Percentiles rank a stretch among this genome's conserved stretches.
phyloP scores from a whole-genome alignment of 2,888 invertebrate species.

The Vanessa cardui region DNA sequence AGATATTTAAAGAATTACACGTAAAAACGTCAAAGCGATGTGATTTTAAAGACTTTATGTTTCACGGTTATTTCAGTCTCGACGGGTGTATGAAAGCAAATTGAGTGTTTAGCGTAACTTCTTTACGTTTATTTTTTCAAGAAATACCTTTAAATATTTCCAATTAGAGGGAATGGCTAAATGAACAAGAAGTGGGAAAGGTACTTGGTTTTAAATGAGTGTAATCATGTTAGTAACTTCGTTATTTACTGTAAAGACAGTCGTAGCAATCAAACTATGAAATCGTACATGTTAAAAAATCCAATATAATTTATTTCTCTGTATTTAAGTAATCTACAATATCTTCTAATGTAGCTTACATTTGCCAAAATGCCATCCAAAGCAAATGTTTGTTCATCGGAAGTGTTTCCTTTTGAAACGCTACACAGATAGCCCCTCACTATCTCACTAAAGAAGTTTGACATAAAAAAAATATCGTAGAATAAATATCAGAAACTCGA shows the following conservation, averaged over 20 bases:
- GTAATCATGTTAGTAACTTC: not conserved
- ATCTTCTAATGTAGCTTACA: too few species aligned
- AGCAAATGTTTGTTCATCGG: too few species aligned
- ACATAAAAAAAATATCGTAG: too few species aligned
- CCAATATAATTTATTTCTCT: not conserved
- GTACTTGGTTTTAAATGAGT: constrained; percentile 4
- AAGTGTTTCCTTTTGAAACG: not conserved
- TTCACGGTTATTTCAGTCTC: constrained; percentile 28
- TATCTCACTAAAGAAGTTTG: not conserved
- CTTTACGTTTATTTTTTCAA: constrained; percentile 10
- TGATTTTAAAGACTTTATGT: constrained; percentile 37
- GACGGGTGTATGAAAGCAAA: constrained; percentile 27
- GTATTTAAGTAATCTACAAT: too few species aligned
- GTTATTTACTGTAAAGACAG: not conserved
- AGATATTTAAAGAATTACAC: constrained; percentile 42
- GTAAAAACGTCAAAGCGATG: constrained; percentile 30
- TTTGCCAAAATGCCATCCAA: too few species aligned
- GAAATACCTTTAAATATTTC: constrained; percentile 21
- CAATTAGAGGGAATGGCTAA: constrained; percentile 21
- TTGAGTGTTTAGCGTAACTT: constrained; percentile 22
- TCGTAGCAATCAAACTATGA: not conserved
- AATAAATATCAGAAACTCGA: too few species aligned
- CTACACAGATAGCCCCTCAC: not conserved
- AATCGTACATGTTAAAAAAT: not conserved
- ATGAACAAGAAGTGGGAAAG: constrained; percentile 16